These are phyloP conservation scores for Myrmecobius fasciatus DNA, from an alignment of 2,113 vertebrate genomes.

Conservation along the genomic window DNA sequence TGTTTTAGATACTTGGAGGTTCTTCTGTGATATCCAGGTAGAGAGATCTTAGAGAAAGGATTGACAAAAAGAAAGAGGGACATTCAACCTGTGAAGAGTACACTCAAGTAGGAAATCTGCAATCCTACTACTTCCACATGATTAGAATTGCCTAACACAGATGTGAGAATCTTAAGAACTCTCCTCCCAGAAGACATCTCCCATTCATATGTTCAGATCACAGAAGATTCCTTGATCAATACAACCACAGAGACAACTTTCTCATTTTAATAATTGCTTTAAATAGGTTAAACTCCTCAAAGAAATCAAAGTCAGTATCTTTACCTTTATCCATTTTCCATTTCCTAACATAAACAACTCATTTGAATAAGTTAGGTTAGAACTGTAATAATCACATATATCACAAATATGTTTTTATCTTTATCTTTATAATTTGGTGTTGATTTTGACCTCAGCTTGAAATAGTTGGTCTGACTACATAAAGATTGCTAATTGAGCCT, in stretches of 20 bases:
- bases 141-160: not conserved
- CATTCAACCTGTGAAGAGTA: not conserved
- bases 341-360: not conserved
- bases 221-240: not conserved
- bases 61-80: not conserved
- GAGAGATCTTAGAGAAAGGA: not conserved
- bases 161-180: not conserved
- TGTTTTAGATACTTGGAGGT: not conserved
- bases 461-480: not conserved
- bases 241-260: not conserved
- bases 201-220: not conserved
- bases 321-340: not conserved
- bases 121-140: not conserved
- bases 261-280: not conserved
- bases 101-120: not conserved
- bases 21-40: not conserved
- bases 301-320: not conserved
- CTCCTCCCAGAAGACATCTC: not conserved
- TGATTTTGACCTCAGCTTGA: not conserved
- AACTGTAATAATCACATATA: not conserved
- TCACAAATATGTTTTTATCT: not conserved
- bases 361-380: not conserved
- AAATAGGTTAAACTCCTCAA: not conserved
- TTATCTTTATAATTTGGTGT: not conserved
- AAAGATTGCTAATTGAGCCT: not conserved